A percentile compares a stretch with the other conserved stretches of the same genome.
These are phyloP conservation scores for Nicator chloris DNA, from an alignment of 2,113 vertebrate genomes.

Conservation along the genomic window DNA sequence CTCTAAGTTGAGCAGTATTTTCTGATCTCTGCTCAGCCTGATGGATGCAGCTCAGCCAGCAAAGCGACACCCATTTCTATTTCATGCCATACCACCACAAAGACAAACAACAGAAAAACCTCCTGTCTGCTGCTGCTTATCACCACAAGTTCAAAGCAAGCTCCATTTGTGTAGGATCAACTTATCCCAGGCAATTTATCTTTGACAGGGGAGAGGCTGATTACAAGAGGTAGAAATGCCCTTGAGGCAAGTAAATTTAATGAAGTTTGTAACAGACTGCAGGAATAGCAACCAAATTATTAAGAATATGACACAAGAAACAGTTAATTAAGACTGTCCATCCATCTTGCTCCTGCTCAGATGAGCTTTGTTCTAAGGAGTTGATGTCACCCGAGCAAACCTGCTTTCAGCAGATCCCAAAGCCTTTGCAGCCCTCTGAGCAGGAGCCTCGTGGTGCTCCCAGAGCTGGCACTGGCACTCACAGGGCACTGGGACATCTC, in stretches of 20 bases:
- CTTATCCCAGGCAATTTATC: conserved; percentile 47
- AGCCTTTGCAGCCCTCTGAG: accelerated
- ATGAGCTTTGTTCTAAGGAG: not conserved
- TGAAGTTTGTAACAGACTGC: conserved; percentile 64
- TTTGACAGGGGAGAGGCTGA: conserved; percentile 38
- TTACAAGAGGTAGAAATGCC: conserved; percentile 20
- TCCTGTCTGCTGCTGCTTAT: not conserved
- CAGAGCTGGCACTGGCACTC: accelerated
- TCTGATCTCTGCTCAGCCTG: not conserved
- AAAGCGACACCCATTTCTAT: not conserved
- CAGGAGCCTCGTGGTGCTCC: not conserved
- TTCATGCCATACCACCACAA: not conserved
- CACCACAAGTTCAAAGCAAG: not conserved
- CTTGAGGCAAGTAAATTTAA: conserved; percentile 58
- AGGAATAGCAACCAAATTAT: conserved; percentile 44
- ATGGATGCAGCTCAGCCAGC: not conserved
- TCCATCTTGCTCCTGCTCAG: not conserved
- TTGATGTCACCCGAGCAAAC: not conserved
- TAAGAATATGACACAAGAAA: conserved; percentile 46
- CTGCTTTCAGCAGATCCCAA: not conserved
- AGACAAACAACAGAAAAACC: not conserved
- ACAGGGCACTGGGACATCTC: accelerated
- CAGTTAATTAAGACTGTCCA: conserved; percentile 57
- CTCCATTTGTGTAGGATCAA: not conserved
- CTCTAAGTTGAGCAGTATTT: not conserved